Percentiles rank a stretch among this genome's conserved stretches.
These are phyloP conservation scores for Cairina moschata DNA, from an alignment of 2,113 vertebrate genomes.

Conservation along the genomic window DNA sequence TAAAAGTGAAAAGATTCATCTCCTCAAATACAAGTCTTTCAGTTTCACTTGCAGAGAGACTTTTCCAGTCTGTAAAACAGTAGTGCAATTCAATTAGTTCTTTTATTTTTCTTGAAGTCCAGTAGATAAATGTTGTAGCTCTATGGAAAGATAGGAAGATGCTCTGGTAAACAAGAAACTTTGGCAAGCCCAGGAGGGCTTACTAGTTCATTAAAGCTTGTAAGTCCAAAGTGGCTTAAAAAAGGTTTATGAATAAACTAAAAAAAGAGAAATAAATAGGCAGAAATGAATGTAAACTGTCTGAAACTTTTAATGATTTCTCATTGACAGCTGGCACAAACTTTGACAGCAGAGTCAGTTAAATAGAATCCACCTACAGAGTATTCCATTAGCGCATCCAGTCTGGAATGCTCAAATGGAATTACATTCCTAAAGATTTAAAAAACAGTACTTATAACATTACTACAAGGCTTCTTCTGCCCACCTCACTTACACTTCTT, in stretches of 20 bases:
- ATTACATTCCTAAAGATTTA: constrained; percentile 86
- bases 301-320: constrained; percentile 76
- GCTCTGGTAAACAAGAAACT: constrained; percentile 86
- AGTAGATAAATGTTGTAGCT: constrained; percentile 79
- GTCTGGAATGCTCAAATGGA: constrained; percentile 79
- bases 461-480: constrained; percentile 42
- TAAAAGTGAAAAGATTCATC: constrained; percentile 83
- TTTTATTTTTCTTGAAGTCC: constrained; percentile 80
- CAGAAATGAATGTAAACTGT: constrained; percentile 82
- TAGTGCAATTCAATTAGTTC: constrained; percentile 94
- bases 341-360: constrained; percentile 77
- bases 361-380: constrained; percentile 81
- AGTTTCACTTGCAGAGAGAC: constrained; percentile 82
- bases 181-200: constrained; percentile 80
- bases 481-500: constrained; percentile 86
- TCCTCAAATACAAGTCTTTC: constrained; percentile 77
- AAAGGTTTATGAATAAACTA: constrained; percentile 71
- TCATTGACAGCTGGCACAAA: constrained; percentile 75
- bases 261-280: constrained; percentile 83
- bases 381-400: constrained; percentile 81
- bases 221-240: constrained; percentile 81
- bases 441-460: constrained; percentile 68
- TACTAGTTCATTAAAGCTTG: constrained; percentile 81
- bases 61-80: constrained; percentile 88
- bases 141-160: constrained; percentile 86